Base-by-base conservation (phyloP, 1,140 invertebrate species). In the Pseudomyrmex dendroicus region DNA sequence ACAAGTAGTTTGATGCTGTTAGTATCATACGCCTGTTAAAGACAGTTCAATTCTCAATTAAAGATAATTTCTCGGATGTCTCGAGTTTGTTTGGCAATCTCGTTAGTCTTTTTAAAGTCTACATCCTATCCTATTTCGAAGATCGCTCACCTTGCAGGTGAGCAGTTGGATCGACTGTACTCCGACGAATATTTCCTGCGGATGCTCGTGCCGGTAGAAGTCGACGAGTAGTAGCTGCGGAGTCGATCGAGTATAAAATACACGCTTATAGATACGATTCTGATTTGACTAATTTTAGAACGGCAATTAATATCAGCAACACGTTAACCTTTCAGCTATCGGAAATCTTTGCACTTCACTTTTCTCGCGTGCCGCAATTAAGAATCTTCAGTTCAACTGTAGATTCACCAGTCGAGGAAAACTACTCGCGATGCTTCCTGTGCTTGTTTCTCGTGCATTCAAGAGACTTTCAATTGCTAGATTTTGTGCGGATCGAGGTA, bases 61-160 rank as follows among this genome's bases (percentile, higher is more conserved):
- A 12, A 48, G 48, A 9, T 7, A 15, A 9, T 12, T 44, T 3
- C 5, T 52, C 20, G 13, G 4, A 35, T 44, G 63, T 64, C 22
- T 63, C 59, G 15, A 35, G 35, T 35, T 17, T 17, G 22, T 52
- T 52, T 77, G n/a, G 48, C n/a, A 15, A 54, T 66, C 25, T 25
- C 17, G 17, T 20, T 17, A 20, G 22, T n/a, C 17, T 59, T n/a
- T 61, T 9, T 74, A 48, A 17, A 35, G 35, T 35, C 35, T 35
- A 35, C 35, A 35, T 48, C 48, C 63, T 66, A 35, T 48, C 48
- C 63, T 66, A 64, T 22, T 46, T 67, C 67, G 15, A 22, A 20
- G 62, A 84, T 82, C 50, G 77, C 87, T 91, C 86, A 92, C 91
- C 91, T 92, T 84, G 86, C 64, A 46, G 90, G 90, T 85, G 91